A percentile compares a stretch with the other conserved stretches of the same genome.
Evolutionary conservation across 2,113 vertebrate species (phyloP).

Genomic region (Rattus rattus): DNA sequence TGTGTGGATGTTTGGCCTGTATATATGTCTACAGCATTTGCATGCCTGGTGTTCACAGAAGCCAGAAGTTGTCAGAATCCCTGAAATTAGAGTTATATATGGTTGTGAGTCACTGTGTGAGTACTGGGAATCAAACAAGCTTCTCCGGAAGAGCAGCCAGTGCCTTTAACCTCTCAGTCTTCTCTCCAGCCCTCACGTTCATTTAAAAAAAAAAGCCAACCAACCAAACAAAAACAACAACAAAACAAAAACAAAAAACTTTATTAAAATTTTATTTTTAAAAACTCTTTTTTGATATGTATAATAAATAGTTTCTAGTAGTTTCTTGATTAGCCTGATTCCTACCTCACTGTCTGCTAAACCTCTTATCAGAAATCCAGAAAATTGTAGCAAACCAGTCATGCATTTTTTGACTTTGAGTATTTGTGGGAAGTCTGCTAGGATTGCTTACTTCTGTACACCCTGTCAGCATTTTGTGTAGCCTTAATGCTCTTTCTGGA

Average conservation of each 20-base stretch:
- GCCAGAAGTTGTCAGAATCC: not conserved
- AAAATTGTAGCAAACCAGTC: conserved; percentile 3
- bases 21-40: not conserved
- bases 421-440: conserved; percentile 10
- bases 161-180: not conserved
- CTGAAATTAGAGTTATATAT: not conserved
- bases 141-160: not conserved
- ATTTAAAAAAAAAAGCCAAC: too few relatives aligned
- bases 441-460: not conserved
- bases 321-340: conserved; percentile 34
- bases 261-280: not conserved
- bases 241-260: not conserved
- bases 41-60: not conserved
- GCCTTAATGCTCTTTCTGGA: not conserved
- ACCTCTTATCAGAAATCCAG: conserved; percentile 31
- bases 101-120: not conserved
- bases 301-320: not conserved
- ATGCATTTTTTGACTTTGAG: conserved; percentile 28
- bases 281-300: conserved; percentile 1
- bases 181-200: not conserved
- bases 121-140: not conserved
- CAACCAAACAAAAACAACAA: too few relatives aligned
- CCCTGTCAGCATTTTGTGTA: conserved; percentile 8
- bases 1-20: not conserved
- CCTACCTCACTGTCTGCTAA: not conserved